These are phyloP conservation scores for Archips xylosteana DNA, from an alignment of 2,888 invertebrate genomes.

Conservation along the genomic window DNA sequence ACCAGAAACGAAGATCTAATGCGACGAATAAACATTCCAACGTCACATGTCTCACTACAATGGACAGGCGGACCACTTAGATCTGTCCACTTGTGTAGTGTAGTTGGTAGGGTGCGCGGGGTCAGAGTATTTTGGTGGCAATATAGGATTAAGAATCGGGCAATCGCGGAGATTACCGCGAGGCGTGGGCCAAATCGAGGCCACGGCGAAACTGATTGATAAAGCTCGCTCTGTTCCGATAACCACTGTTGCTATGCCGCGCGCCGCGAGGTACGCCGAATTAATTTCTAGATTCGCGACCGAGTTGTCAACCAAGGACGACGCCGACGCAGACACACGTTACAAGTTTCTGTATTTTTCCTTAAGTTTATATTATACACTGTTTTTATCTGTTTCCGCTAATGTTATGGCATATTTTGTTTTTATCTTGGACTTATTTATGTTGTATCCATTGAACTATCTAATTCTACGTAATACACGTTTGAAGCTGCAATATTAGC, in stretches of 20 bases:
- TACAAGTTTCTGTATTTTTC: constrained; percentile 12
- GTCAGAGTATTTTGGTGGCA: constrained; percentile 56
- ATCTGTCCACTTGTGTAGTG: neutral
- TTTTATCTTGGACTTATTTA: neutral
- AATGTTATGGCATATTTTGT: neutral
- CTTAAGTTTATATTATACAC: constrained; percentile 7
- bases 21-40: constrained; percentile 18
- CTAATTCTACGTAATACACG: no score
- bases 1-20: constrained; percentile 50
- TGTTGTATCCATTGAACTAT: no score
- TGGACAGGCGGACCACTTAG: constrained; percentile 44
- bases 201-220: constrained; percentile 82
- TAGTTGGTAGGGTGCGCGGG: constrained; percentile 41
- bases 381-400: neutral
- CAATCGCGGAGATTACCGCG: constrained; percentile 75
- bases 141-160: constrained; percentile 74
- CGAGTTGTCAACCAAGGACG: constrained; percentile 25
- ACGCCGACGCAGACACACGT: constrained; percentile 1
- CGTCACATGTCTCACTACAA: constrained; percentile 33
- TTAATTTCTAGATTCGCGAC: constrained; percentile 22
- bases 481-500: no score
- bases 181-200: constrained; percentile 78
- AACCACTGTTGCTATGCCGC: constrained; percentile 65
- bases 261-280: constrained; percentile 12
- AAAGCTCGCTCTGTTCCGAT: constrained; percentile 69